These are phyloP conservation scores for Aphaenogaster rudis DNA, from an alignment of 1,140 invertebrate genomes.

Conservation along the genomic window DNA sequence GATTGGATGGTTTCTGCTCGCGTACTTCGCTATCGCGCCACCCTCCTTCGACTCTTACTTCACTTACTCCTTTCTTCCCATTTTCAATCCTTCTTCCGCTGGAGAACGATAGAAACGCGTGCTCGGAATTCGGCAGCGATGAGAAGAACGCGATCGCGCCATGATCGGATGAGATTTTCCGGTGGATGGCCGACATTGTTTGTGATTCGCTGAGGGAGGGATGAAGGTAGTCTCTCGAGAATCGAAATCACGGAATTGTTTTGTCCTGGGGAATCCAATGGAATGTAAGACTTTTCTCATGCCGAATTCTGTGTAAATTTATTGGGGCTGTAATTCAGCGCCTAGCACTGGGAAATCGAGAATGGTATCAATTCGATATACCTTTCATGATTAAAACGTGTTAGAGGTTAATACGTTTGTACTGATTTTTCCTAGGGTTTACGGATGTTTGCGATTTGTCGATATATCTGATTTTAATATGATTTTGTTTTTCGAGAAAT, in stretches of 20 bases:
- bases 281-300: neutral
- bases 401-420: neutral
- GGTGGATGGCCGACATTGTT: slow-evolving; percentile 32
- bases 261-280: neutral
- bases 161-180: slow-evolving; percentile 58
- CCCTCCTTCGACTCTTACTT: slow-evolving; percentile 1
- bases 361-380: neutral
- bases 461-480: neutral
- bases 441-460: neutral
- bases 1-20: slow-evolving; percentile 72
- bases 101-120: slow-evolving; percentile 45
- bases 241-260: slow-evolving; percentile 40
- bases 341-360: neutral
- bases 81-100: slow-evolving; percentile 9
- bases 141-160: slow-evolving; percentile 45
- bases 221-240: slow-evolving; percentile 1
- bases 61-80: slow-evolving; percentile 15
- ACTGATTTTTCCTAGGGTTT: neutral
- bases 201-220: slow-evolving; percentile 22
- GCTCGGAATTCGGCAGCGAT: slow-evolving; percentile 53
- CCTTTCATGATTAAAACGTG: neutral
- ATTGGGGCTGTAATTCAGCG: neutral
- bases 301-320: neutral
- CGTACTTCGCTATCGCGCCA: slow-evolving; percentile 6
- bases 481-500: neutral